Conservation (phyloP, 2,113 vertebrate species). For the Reinhardtius hippoglossoides region DNA sequence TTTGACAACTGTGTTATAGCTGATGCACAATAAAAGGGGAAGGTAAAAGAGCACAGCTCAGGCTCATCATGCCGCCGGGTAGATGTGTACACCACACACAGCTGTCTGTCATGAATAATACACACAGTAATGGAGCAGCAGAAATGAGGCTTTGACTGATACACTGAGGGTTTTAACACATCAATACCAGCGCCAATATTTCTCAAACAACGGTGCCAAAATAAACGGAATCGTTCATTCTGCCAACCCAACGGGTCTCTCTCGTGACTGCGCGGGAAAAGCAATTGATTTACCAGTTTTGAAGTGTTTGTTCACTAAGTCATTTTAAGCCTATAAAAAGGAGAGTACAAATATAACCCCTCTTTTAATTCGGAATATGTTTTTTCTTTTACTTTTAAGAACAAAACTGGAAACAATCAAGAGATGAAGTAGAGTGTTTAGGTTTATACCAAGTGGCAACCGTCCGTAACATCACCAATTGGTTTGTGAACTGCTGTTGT, state of each 20-base stretch:
- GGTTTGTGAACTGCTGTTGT: too few relatives aligned
- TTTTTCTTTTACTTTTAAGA: too few relatives aligned
- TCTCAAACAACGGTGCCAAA: neutral
- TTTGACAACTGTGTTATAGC: slow-evolving; percentile 48
- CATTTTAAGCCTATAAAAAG: neutral
- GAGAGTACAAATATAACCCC: neutral
- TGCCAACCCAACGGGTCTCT: neutral
- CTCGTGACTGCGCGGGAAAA: neutral
- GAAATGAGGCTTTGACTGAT: slow-evolving; percentile 7
- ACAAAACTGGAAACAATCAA: neutral
- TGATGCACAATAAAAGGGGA: slow-evolving; percentile 28
- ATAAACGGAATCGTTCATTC: neutral
- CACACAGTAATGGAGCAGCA: slow-evolving; percentile 22
- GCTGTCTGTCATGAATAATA: slow-evolving; percentile 50
- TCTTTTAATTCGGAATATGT: too few relatives aligned
- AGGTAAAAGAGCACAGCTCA: slow-evolving; percentile 24
- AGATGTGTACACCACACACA: slow-evolving; percentile 18
- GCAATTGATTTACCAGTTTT: neutral
- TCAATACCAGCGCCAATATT: neutral
- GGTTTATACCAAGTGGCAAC: too few relatives aligned
- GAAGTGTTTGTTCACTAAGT: too few relatives aligned
- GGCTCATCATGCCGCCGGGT: slow-evolving; percentile 46
- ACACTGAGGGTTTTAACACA: neutral
- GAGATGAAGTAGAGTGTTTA: too few relatives aligned
- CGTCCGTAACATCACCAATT: too few relatives aligned